Percentiles rank a stretch among this genome's conserved stretches.
Conservation (phyloP, 2,888 invertebrate genomes). For the Crepidodera aurea region DNA sequence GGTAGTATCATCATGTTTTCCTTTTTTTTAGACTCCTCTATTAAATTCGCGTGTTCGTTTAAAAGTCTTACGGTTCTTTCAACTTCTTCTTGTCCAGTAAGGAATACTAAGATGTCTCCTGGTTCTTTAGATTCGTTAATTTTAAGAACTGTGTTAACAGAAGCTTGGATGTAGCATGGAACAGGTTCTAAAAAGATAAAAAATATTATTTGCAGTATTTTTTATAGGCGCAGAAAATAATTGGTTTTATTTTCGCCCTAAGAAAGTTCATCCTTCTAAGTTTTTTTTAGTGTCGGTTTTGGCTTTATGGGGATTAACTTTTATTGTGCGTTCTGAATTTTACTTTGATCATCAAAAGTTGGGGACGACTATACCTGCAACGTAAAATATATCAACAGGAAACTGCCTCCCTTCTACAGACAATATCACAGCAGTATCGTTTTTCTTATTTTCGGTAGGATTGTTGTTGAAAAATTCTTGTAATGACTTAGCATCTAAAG, state of each 20-base stretch:
- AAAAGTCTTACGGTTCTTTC: slow-evolving; percentile 75
- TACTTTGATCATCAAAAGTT: too few relatives aligned
- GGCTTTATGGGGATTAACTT: too few relatives aligned
- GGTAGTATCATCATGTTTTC: slow-evolving; percentile 76
- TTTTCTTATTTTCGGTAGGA: slow-evolving; percentile 56
- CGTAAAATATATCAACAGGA: slow-evolving; percentile 87
- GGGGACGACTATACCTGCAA: too few relatives aligned
- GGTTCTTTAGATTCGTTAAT: slow-evolving; percentile 84
- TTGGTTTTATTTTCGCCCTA: too few relatives aligned
- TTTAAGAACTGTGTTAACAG: slow-evolving; percentile 87
- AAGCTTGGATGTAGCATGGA: slow-evolving; percentile 87
- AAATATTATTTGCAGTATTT: too few relatives aligned
- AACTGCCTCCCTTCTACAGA: slow-evolving; percentile 88
- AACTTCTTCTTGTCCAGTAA: slow-evolving; percentile 95
- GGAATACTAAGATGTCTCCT: slow-evolving; percentile 92
- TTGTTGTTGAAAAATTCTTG: slow-evolving; percentile 77
- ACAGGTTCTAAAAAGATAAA: slow-evolving; percentile 73
- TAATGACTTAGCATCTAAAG: slow-evolving; percentile 90
- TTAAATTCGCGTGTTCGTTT: slow-evolving; percentile 67
- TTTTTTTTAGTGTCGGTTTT: too few relatives aligned
- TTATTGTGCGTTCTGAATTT: too few relatives aligned
- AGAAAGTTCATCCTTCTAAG: too few relatives aligned
- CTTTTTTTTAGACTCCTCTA: slow-evolving; percentile 63
- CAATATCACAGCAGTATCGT: slow-evolving; percentile 81
- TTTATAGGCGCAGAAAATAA: too few relatives aligned